phyloP scores from a whole-genome alignment of 2,888 invertebrate species.

The Hemicrepidius hirtus region DNA sequence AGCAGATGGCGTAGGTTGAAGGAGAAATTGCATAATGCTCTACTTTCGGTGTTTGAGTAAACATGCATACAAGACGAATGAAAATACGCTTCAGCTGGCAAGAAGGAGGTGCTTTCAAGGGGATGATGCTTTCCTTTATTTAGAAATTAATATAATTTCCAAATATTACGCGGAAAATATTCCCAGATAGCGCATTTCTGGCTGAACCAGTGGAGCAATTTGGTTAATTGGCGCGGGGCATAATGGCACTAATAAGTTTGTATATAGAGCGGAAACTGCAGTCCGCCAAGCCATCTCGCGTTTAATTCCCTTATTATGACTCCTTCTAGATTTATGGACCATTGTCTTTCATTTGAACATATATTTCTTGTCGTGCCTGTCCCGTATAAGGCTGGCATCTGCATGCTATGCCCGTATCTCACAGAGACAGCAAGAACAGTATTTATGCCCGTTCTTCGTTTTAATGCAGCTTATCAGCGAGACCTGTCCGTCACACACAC shows the following conservation, averaged over 20 bases:
- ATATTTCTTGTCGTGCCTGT: constrained; percentile 67
- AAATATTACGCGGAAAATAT: constrained; percentile 49
- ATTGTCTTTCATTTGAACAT: constrained; percentile 73
- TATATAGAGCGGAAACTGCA: constrained; percentile 60
- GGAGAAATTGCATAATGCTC: constrained; percentile 27
- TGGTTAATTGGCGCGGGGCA: constrained; percentile 64
- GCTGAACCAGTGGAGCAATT: constrained; percentile 62
- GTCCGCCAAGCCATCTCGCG: constrained; percentile 52
- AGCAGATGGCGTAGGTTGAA: constrained; percentile 16
- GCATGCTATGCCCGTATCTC: constrained; percentile 66
- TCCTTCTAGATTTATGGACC: constrained; percentile 71
- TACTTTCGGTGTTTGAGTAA: constrained; percentile 32
- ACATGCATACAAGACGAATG: constrained; percentile 23
- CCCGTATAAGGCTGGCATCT: constrained; percentile 64
- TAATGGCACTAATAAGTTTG: constrained; percentile 64
- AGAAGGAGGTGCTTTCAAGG: constrained; percentile 18
- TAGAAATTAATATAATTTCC: constrained; percentile 51
- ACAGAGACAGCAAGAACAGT: constrained; percentile 59
- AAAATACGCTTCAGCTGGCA: constrained; percentile 8
- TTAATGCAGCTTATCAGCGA: constrained; percentile 53
- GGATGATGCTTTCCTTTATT: constrained; percentile 34
- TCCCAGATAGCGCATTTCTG: constrained; percentile 49
- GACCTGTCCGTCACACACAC: constrained; percentile 54
- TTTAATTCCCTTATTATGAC: constrained; percentile 59
- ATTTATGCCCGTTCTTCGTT: constrained; percentile 53